Conservation (phyloP, 2,888 invertebrate species). For the Erynnis tages region DNA sequence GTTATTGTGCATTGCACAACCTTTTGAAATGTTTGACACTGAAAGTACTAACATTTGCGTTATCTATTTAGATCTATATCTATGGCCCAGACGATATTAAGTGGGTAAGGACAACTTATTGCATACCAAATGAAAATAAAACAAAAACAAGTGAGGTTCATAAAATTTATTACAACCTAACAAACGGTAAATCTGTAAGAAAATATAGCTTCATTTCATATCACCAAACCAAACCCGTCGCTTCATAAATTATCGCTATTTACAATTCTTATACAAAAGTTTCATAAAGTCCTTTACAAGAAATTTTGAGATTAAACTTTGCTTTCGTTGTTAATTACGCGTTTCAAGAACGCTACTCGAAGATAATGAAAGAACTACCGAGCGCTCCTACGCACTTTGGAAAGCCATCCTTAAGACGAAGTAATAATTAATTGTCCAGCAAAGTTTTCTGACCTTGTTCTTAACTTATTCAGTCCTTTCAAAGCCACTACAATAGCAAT, state of each 20-base stretch:
- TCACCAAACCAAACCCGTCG: constrained; percentile 24
- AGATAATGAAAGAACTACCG: background rate
- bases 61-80: too few species aligned
- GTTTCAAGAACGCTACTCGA: too few species aligned
- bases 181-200: constrained; percentile 57
- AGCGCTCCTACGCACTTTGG: background rate
- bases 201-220: constrained; percentile 51
- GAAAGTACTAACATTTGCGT: too few species aligned
- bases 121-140: constrained; percentile 33
- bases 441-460: background rate
- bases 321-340: too few species aligned
- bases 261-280: constrained; percentile 47
- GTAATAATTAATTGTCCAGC: background rate
- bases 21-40: too few species aligned
- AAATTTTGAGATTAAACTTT: too few species aligned
- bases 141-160: constrained; percentile 41
- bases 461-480: background rate
- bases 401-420: background rate
- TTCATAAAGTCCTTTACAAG: background rate
- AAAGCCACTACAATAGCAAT: constrained; percentile 29
- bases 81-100: constrained; percentile 35
- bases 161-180: constrained; percentile 66
- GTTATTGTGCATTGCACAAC: too few species aligned
- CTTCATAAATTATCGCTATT: constrained; percentile 61
- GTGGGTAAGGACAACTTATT: constrained; percentile 2